phyloP scores from a whole-genome alignment of 2,797 vertebrate genomes.

The Diplodus puntazzo region DNA sequence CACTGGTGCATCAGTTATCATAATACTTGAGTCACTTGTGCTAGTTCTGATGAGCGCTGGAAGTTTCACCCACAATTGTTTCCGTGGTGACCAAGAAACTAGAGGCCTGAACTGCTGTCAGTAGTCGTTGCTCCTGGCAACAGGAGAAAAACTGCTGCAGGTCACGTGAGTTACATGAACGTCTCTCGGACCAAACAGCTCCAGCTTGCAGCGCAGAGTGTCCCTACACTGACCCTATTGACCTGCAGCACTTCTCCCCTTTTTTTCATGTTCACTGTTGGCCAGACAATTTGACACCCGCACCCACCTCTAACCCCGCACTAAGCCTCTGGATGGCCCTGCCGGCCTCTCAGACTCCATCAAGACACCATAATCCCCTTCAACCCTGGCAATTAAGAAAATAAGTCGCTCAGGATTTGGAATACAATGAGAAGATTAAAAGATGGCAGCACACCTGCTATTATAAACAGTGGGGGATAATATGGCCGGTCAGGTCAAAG shows the following conservation, averaged over 20 bases:
- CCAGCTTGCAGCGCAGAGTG: no score
- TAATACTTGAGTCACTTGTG: no score
- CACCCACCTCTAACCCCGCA: slow-evolving; percentile 21
- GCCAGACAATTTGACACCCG: slow-evolving; percentile 27
- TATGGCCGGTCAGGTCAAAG: slow-evolving; percentile 34
- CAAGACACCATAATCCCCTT: slow-evolving; percentile 38
- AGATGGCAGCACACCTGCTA: slow-evolving; percentile 40
- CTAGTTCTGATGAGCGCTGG: no score
- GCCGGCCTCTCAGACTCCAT: slow-evolving; percentile 31
- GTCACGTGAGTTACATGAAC: no score
- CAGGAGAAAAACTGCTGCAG: no score
- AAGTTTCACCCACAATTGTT: no score
- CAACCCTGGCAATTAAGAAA: slow-evolving; percentile 55
- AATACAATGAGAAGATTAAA: slow-evolving; percentile 61
- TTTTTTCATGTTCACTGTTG: not conserved
- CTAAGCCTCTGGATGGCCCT: slow-evolving; percentile 36
- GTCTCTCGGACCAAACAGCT: no score
- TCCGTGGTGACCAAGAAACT: no score
- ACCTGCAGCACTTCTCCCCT: not conserved
- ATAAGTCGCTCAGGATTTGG: slow-evolving; percentile 50
- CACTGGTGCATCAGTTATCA: no score
- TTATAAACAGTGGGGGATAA: slow-evolving; percentile 41
- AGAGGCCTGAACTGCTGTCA: no score
- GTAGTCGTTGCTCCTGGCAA: no score
- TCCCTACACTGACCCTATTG: not conserved